These are phyloP conservation scores for Esperia sulphurella DNA, from an alignment of 2,888 invertebrate genomes.

Conservation along the genomic window DNA sequence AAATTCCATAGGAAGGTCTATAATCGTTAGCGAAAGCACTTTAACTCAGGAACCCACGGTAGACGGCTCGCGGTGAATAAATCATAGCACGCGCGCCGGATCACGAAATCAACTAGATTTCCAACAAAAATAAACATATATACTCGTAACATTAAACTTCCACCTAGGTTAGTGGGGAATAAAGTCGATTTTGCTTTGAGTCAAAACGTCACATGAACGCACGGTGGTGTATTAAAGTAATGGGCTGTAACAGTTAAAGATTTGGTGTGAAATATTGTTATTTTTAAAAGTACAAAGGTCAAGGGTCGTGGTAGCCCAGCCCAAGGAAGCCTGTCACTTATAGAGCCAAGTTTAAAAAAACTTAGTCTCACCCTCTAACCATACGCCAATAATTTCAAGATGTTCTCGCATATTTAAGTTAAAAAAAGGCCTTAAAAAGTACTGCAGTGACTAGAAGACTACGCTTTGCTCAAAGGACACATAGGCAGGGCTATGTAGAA, in stretches of 20 bases:
- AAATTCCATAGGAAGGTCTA: too few relatives aligned
- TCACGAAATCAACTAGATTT: constrained; percentile 1
- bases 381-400: too few relatives aligned
- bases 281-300: background rate
- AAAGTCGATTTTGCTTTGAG: background rate
- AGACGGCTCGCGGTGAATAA: constrained; percentile 16
- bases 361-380: too few relatives aligned
- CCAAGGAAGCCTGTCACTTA: background rate
- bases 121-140: background rate
- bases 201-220: background rate
- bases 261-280: background rate
- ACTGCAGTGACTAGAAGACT: too few relatives aligned
- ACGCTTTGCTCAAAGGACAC: too few relatives aligned
- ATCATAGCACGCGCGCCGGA: constrained; percentile 13
- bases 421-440: too few relatives aligned
- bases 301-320: background rate
- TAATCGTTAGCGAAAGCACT: too few relatives aligned
- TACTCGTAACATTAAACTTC: background rate
- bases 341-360: background rate
- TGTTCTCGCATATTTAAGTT: too few relatives aligned
- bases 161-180: background rate
- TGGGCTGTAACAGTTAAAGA: background rate
- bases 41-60: too few relatives aligned
- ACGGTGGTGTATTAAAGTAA: background rate
- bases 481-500: too few relatives aligned